These are phyloP conservation scores for Petrocephalus zakoni DNA, from an alignment of 2,113 vertebrate species.

Conservation along the genomic window DNA sequence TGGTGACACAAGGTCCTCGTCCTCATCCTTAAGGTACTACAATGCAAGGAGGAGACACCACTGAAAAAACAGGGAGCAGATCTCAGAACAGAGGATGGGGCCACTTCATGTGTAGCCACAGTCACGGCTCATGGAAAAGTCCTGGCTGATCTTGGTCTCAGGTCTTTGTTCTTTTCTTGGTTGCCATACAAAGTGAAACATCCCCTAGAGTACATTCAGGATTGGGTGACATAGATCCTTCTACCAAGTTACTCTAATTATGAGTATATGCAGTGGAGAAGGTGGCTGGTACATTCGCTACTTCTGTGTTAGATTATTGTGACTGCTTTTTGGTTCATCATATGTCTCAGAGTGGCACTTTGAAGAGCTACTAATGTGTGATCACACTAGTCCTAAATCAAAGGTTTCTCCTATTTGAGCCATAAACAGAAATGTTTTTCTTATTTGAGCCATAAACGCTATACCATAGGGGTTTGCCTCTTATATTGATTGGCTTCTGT, in stretches of 20 bases:
- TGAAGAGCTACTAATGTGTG: neutral
- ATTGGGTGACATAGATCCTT: neutral
- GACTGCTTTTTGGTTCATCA: neutral
- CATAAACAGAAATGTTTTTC: neutral
- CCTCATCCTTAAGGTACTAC: conserved; percentile 96
- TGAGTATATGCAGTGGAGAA: neutral
- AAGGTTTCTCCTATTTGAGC: neutral
- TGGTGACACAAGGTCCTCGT: conserved; percentile 89
- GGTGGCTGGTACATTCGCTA: neutral
- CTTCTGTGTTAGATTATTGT: neutral
- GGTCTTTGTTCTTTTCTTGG: neutral
- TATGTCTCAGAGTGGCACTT: neutral
- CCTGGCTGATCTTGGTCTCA: neutral
- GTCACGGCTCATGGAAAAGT: neutral
- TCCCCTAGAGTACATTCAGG: neutral
- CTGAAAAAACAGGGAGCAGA: neutral
- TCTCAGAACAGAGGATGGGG: neutral
- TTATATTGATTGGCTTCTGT: neutral
- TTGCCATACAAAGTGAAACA: neutral
- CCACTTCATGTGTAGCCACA: neutral
- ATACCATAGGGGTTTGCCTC: neutral
- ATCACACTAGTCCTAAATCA: neutral
- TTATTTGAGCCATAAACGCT: neutral
- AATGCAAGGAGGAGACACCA: conserved; percentile 26
- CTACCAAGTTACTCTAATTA: neutral